Evolutionary conservation across 2,113 vertebrate species (phyloP).

Genomic region (Platycercus adscitus): DNA sequence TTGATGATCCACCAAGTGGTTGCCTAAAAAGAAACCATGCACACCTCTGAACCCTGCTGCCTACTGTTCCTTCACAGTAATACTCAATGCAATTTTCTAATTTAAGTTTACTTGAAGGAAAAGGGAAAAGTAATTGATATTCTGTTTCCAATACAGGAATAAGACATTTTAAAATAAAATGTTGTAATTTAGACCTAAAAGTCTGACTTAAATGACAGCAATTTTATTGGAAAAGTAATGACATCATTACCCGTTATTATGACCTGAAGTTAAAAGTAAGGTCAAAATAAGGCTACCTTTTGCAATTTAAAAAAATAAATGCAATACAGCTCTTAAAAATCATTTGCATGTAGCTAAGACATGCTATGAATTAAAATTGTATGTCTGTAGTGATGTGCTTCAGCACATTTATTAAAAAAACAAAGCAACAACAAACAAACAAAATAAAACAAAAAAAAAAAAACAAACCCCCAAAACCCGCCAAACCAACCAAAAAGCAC

Average conservation of each 20-base stretch:
- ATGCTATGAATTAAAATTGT: background rate
- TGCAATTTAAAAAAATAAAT: background rate
- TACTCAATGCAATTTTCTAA: background rate
- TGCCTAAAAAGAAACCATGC: constrained; percentile 40
- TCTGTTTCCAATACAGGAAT: background rate
- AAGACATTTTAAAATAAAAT: background rate
- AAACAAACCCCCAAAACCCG: too few relatives aligned
- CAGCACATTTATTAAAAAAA: background rate
- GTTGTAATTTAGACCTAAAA: background rate
- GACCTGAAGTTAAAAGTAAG: background rate
- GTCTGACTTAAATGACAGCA: background rate
- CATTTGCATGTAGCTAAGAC: background rate
- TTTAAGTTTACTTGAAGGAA: background rate
- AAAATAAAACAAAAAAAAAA: too few relatives aligned
- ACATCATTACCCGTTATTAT: background rate
- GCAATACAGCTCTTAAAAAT: background rate
- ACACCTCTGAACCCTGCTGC: background rate
- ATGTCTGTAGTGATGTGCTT: background rate
- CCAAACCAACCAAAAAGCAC: background rate
- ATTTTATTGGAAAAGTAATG: background rate
- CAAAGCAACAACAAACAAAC: background rate
- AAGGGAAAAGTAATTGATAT: background rate
- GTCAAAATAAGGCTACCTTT: background rate
- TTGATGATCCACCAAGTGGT: constrained; percentile 50
- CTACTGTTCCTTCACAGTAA: background rate